Evolutionary conservation across 2,888 invertebrate species (phyloP).

Genomic region (Schizotus pectinicornis): DNA sequence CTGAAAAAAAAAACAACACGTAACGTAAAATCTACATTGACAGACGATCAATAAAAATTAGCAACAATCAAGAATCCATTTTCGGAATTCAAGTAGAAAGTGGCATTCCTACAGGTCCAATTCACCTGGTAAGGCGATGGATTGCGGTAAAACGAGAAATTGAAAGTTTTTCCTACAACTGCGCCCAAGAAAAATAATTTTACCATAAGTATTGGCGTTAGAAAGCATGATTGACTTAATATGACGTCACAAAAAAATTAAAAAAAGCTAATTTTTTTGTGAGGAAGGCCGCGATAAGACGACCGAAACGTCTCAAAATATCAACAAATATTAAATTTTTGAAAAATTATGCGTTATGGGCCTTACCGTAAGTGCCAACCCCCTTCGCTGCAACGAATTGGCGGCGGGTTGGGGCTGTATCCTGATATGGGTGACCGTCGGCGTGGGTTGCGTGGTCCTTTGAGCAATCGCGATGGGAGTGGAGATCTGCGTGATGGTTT

Average conservation of each 20-base stretch:
- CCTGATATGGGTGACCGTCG: slow-evolving; percentile 62
- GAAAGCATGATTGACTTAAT: too few relatives aligned
- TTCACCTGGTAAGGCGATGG: too few relatives aligned
- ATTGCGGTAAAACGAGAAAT: too few relatives aligned
- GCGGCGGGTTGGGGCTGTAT: slow-evolving; percentile 62
- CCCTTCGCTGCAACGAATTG: slow-evolving; percentile 66
- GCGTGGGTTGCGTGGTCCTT: slow-evolving; percentile 51
- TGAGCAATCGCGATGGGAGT: slow-evolving; percentile 51
- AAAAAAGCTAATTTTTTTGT: too few relatives aligned
- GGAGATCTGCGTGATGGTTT: slow-evolving; percentile 31
- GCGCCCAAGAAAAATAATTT: too few relatives aligned
- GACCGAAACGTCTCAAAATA: slow-evolving; percentile 1
- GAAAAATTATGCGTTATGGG: not conserved
- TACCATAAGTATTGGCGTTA: too few relatives aligned
- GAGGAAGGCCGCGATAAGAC: not conserved
- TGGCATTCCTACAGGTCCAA: too few relatives aligned
- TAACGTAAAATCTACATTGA: not conserved
- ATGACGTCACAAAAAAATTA: too few relatives aligned
- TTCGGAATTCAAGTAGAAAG: too few relatives aligned
- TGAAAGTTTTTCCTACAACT: too few relatives aligned
- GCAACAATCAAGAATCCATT: too few relatives aligned
- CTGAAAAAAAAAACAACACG: slow-evolving; percentile 58
- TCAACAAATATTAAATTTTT: not conserved
- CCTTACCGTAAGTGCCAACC: slow-evolving; percentile 73
- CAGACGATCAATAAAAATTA: too few relatives aligned